Evolutionary conservation across 1,140 invertebrate genomes (phyloP).

Genomic region (Micrasema minimum): DNA sequence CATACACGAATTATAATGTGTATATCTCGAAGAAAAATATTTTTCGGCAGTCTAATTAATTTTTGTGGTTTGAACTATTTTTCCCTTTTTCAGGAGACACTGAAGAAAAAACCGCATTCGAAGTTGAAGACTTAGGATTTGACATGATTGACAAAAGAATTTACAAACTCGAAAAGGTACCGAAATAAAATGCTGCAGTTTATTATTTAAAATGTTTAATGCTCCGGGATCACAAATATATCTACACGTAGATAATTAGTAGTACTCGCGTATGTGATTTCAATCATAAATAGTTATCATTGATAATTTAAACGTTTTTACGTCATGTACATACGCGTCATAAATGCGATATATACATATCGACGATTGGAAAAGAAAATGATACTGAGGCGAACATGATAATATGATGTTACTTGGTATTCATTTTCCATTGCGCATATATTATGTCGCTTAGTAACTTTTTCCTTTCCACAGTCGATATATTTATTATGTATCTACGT

Average conservation of each 20-base stretch:
- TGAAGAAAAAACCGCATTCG: slow-evolving; percentile 27
- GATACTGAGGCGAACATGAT: neutral
- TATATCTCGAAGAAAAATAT: neutral
- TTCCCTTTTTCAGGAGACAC: slow-evolving; percentile 9
- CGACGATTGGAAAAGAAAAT: neutral
- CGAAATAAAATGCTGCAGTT: neutral
- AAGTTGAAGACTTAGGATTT: slow-evolving; percentile 22
- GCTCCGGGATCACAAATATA: neutral
- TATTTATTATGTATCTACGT: neutral
- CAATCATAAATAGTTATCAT: neutral
- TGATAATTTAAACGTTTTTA: neutral
- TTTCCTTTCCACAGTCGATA: too few relatives aligned
- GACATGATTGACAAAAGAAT: slow-evolving; percentile 28
- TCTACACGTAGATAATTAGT: neutral
- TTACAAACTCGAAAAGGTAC: slow-evolving; percentile 36
- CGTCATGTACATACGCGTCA: too few relatives aligned
- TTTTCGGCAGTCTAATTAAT: neutral
- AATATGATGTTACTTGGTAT: neutral
- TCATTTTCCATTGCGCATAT: neutral
- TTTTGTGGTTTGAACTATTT: neutral
- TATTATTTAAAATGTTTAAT: neutral
- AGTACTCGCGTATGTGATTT: neutral
- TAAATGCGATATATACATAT: neutral
- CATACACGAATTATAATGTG: neutral
- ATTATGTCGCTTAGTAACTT: neutral